Conservation (phyloP, 2,888 invertebrate species). For the Allygus modestus region DNA sequence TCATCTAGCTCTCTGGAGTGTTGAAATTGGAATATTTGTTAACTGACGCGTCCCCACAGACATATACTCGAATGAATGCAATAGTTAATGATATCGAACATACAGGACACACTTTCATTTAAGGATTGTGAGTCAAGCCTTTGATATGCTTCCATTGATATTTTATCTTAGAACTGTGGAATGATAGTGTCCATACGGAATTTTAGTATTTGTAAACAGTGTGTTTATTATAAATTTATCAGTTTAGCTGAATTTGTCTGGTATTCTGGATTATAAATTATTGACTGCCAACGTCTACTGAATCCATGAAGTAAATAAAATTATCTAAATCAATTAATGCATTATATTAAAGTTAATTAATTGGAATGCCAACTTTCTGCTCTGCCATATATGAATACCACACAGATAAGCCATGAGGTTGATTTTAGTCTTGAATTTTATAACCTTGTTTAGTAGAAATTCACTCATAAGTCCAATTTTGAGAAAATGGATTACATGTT, state of each 20-base stretch:
- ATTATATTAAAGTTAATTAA: not conserved
- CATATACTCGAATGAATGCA: not conserved
- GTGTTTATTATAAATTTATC: not conserved
- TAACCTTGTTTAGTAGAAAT: not conserved
- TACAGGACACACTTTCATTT: constrained; percentile 43
- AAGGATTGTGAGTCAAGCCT: constrained; percentile 49
- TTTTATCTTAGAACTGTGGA: constrained; percentile 47
- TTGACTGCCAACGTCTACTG: not conserved
- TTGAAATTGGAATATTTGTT: constrained; percentile 12
- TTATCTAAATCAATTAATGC: not conserved
- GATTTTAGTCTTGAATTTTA: not conserved
- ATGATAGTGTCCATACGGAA: constrained; percentile 44
- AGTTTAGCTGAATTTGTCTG: constrained; percentile 9
- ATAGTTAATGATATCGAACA: not conserved
- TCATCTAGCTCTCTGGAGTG: constrained; percentile 1
- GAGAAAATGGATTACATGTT: constrained; percentile 12
- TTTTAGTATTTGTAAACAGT: constrained; percentile 44
- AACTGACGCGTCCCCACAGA: not conserved
- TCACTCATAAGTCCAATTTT: not conserved
- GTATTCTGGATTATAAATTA: not conserved
- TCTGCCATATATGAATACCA: constrained; percentile 13
- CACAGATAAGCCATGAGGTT: not conserved
- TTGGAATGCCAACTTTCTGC: not conserved
- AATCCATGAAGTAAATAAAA: not conserved
- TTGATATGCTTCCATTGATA: constrained; percentile 57